Conservation (phyloP, 2,797 vertebrate species). For the Rhinogobio ventralis region DNA sequence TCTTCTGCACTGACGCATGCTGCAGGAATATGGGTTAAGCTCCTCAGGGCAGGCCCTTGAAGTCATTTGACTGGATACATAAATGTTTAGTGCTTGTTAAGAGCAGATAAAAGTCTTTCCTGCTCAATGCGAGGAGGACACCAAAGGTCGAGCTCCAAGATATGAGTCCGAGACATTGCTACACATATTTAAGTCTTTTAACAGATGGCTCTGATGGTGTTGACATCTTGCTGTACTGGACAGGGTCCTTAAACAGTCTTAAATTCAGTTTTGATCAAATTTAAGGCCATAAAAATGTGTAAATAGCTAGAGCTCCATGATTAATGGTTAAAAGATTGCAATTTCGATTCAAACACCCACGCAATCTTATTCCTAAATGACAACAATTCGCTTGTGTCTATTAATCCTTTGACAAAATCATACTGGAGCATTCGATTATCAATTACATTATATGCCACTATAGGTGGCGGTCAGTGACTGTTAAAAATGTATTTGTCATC, state of each 20-base stretch:
- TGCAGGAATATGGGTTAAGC: constrained; percentile 10
- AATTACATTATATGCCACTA: too few relatives aligned
- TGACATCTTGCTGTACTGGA: neutral
- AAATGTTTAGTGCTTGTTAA: constrained; percentile 49
- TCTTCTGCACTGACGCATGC: constrained; percentile 16
- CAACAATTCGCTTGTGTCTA: too few relatives aligned
- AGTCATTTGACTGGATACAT: constrained; percentile 35
- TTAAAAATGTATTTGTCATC: too few relatives aligned
- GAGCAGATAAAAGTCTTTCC: constrained; percentile 36
- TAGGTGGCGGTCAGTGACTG: too few relatives aligned
- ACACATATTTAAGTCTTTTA: neutral
- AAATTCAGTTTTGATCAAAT: neutral
- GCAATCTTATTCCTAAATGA: too few relatives aligned
- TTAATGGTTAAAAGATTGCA: too few relatives aligned
- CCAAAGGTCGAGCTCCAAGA: constrained; percentile 2
- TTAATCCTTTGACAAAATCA: too few relatives aligned
- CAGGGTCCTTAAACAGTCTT: neutral
- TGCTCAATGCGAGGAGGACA: constrained; percentile 17
- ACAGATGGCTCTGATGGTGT: constrained; percentile 3
- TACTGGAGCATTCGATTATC: too few relatives aligned
- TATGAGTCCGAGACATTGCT: neutral
- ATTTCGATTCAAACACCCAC: too few relatives aligned
- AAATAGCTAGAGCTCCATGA: too few relatives aligned
- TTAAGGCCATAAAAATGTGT: neutral
- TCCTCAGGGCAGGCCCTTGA: constrained; percentile 33